Base-by-base conservation (phyloP, 2,797 vertebrate genomes). In the Anguilla obscura region DNA sequence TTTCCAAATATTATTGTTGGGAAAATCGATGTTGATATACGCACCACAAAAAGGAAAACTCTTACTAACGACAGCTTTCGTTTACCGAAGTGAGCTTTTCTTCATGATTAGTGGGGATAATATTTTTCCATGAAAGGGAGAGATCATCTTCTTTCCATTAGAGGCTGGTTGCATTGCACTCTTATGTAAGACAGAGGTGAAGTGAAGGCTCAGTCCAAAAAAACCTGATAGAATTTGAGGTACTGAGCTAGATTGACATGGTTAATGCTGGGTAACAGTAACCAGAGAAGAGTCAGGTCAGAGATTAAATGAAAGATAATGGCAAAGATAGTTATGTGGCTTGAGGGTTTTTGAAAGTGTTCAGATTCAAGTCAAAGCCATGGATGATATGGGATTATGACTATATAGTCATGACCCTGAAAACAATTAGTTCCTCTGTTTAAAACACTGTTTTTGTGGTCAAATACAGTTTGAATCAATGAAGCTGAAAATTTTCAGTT, bases 1-100 rank as follows among this genome's bases (percentile, higher is more conserved):
- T 88, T 33, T 89, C 48, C 69, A 92, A 91, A 90, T 92, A 92
- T 89, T 91, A 84, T 86, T 90, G 91, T 86, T 85, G 88, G 85
- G 87, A 66, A 88, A 90, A 76, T 69, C 33, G 45, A 24, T 86
- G 87, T 86, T 88, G 80, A 85, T 85, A 87, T 48, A 66, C 63
- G 12, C n/a, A 24, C 88, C 30, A 83, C 58, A 82, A 87, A 85
- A 85, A 87, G 54, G 85, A 91, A 87, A 88, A 24, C 84, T 80
- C 80, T 88, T 92, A 90, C 88, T 90, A 88, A 87, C 40, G 88
- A 92, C 92, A 91, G 50, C 45, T 54, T 52, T 80, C 27, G 30
- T 56, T 40, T 33, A 87, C 91, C 9, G 21, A 33, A 69, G 56
- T 86, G 87, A 86, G 76, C 69, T 91, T 90, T 83, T 90, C 89